These are phyloP conservation scores for Heterodera filipjevi DNA, from an alignment of 2,888 invertebrate genomes.

Conservation along the genomic window DNA sequence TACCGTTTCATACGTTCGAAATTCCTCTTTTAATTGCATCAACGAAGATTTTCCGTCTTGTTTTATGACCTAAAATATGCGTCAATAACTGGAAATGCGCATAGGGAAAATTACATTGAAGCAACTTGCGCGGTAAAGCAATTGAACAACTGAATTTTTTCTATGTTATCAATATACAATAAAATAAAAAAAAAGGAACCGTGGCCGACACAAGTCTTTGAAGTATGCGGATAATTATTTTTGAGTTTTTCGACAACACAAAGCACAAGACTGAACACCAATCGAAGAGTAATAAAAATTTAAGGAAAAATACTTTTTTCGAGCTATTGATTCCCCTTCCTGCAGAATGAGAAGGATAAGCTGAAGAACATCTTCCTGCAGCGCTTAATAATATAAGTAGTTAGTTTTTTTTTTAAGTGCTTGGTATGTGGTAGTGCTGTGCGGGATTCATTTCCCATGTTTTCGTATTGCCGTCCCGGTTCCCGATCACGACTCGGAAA, in stretches of 20 bases:
- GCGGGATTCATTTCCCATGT: too few species aligned
- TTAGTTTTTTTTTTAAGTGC: neutral
- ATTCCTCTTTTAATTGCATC: slow-evolving; percentile 85
- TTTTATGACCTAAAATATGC: slow-evolving; percentile 79
- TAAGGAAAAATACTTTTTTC: slow-evolving; percentile 65
- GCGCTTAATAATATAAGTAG: slow-evolving; percentile 74
- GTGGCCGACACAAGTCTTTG: slow-evolving; percentile 98
- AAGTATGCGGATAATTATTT: slow-evolving; percentile 80
- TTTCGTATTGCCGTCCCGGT: too few species aligned
- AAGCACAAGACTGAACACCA: slow-evolving; percentile 77
- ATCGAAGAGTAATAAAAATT: neutral
- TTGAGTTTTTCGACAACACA: slow-evolving; percentile 95
- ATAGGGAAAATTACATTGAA: slow-evolving; percentile 77
- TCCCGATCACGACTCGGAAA: too few species aligned
- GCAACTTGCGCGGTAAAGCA: slow-evolving; percentile 94
- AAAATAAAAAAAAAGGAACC: neutral
- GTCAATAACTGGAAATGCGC: neutral
- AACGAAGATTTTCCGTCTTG: slow-evolving; percentile 93
- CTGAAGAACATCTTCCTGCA: slow-evolving; percentile 94
- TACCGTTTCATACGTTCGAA: slow-evolving; percentile 84
- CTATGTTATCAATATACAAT: neutral
- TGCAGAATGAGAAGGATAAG: slow-evolving; percentile 89
- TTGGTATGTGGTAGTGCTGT: too few species aligned
- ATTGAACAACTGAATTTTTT: slow-evolving; percentile 79
- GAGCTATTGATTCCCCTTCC: slow-evolving; percentile 70